Base-by-base conservation (phyloP, 2,888 invertebrate species). In the Chydorus sphaericus region DNA sequence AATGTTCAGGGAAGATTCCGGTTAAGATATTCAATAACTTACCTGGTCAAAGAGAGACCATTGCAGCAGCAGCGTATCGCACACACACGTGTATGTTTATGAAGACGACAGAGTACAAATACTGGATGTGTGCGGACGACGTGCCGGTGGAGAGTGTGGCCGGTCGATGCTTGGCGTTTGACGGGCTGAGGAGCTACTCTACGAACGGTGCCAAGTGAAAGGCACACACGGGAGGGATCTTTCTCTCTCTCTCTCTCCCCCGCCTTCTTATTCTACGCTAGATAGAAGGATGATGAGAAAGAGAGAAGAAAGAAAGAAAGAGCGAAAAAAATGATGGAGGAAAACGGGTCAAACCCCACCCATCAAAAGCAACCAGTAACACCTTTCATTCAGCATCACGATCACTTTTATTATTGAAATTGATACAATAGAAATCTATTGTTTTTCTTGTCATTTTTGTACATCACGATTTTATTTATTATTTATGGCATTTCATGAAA, bases 151-250 rank as follows among this genome's bases (percentile, higher is more conserved):
- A 39, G 16, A 20, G 44, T 26, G 23, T 23, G 44, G 28, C 18
- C 26, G 44, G 28, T 33, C 8, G 33, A 33, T 33, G 33, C 8
- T 10, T 8, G 33, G 14, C 8, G 33, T 33, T 33, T 8, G 33
- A 33, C 14, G 33, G 33, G 33, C 8, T 8, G 14, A 14, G 14
- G 26, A 44, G 26, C 44, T 28, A 44, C 23, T 44, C 23, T 26
- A 10, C 44, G 44, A 44, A 44, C 44, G 44, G 44, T 44, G 44
- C 44, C 44, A 44, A 44, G 44, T 44, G 44, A 44, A 44, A 44
- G 44, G 44, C 44, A 36, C 36, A 44, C 20, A 16, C 39, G 39
- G 39, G 28, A 44, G 23, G 26, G 23, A 23, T 44, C 44, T 44
- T 28, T 16, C 33, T 33, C 33, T 33, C 33, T 33, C 33, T 33